Evolutionary conservation across 1,140 invertebrate genomes (phyloP).

Genomic region (roundworm (Caenorhabditis elegans)): DNA sequence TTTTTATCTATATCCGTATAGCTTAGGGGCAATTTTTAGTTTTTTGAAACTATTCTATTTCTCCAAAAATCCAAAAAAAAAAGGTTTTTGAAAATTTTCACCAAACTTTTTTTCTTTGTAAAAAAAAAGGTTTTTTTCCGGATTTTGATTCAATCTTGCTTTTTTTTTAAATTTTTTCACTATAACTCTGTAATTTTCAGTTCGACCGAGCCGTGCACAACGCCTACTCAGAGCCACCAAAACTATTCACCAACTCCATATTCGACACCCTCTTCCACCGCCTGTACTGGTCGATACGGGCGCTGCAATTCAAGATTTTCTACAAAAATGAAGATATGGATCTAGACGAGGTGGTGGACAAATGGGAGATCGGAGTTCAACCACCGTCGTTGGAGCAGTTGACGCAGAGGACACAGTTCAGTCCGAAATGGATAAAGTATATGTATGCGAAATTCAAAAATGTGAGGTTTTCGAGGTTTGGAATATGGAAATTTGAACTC

Average conservation of each 20-base stretch:
- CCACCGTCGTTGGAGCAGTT: slow-evolving; percentile 52
- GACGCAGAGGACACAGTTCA: slow-evolving; percentile 50
- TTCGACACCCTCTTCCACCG: slow-evolving; percentile 39
- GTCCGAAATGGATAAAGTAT: slow-evolving; percentile 58
- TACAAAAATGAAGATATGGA: slow-evolving; percentile 49
- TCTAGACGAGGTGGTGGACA: slow-evolving; percentile 54
- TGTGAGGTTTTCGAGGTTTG: too few species aligned
- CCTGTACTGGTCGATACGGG: slow-evolving; percentile 43
- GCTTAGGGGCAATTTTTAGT: too few species aligned
- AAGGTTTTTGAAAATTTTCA: too few species aligned
- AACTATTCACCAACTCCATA: slow-evolving; percentile 15
- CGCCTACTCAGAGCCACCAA: slow-evolving; percentile 43
- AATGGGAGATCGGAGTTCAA: slow-evolving; percentile 56
- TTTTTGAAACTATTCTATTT: too few species aligned
- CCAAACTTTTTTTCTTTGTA: too few species aligned
- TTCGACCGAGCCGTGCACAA: slow-evolving; percentile 46
- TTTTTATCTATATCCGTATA: too few species aligned
- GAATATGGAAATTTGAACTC: too few species aligned
- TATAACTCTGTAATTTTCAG: slow-evolving; percentile 12
- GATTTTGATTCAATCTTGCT: too few species aligned
- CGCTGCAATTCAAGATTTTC: slow-evolving; percentile 48
- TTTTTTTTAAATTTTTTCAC: too few species aligned
- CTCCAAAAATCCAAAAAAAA: too few species aligned
- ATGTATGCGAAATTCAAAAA: slow-evolving; percentile 62
- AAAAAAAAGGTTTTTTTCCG: too few species aligned